These are phyloP conservation scores for Palloptera scutellata DNA, from an alignment of 2,888 invertebrate genomes.

Conservation along the genomic window DNA sequence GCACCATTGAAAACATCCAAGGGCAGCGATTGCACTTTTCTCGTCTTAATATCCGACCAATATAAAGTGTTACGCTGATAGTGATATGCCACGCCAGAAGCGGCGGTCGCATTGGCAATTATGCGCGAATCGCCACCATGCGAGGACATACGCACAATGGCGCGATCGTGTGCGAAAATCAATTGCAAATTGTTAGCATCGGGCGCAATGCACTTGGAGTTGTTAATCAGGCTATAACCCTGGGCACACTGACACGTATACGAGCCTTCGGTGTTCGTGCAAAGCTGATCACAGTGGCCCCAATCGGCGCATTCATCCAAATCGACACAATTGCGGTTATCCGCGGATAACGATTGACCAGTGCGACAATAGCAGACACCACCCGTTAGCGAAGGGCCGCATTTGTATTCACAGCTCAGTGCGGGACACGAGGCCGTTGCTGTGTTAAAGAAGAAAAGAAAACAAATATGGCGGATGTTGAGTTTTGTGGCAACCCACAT, in stretches of 20 bases:
- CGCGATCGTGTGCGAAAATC: conserved; percentile 76
- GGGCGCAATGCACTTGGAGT: conserved; percentile 72
- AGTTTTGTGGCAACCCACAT: no score
- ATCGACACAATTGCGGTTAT: conserved; percentile 89
- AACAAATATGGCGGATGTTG: neutral
- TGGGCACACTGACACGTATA: conserved; percentile 85
- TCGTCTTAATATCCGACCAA: conserved; percentile 90
- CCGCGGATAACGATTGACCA: conserved; percentile 82
- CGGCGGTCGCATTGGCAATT: conserved; percentile 80
- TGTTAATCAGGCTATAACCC: conserved; percentile 74
- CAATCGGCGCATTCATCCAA: conserved; percentile 91
- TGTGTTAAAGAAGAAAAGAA: conserved; percentile 59
- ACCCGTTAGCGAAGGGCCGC: conserved; percentile 88
- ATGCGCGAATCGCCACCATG: conserved; percentile 73
- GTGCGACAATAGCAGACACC: conserved; percentile 90
- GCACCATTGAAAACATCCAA: conserved; percentile 65
- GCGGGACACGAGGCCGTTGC: conserved; percentile 84
- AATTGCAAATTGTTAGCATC: conserved; percentile 70
- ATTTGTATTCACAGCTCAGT: conserved; percentile 89
- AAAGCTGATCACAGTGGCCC: conserved; percentile 95
- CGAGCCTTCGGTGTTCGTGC: conserved; percentile 85
- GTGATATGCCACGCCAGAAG: conserved; percentile 87
- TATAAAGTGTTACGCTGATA: conserved; percentile 79
- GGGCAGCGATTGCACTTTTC: conserved; percentile 73
- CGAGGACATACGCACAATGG: conserved; percentile 75